These are phyloP conservation scores for Leptinotarsa undecemlineata DNA, from an alignment of 1,140 invertebrate genomes.

Conservation along the genomic window DNA sequence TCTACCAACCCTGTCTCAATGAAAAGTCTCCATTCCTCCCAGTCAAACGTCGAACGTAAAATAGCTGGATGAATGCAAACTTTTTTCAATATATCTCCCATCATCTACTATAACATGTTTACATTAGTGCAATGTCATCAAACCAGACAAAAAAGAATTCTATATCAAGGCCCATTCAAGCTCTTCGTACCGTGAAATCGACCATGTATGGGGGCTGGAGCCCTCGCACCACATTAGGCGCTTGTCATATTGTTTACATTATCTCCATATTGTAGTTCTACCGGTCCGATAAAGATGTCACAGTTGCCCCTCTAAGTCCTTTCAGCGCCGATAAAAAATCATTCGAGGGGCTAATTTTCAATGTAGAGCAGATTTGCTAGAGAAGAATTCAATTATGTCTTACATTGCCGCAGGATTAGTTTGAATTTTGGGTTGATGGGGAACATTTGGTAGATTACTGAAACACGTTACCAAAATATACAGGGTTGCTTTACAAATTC, in stretches of 20 bases:
- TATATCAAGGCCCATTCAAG: slow-evolving; percentile 37
- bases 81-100: slow-evolving; percentile 20
- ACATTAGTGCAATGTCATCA: slow-evolving; percentile 36
- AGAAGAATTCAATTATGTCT: slow-evolving; percentile 13
- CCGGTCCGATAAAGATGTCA: slow-evolving; percentile 50
- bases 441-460: not conserved
- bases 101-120: slow-evolving; percentile 33
- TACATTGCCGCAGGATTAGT: slow-evolving; percentile 24
- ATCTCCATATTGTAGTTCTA: slow-evolving; percentile 49
- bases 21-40: not conserved
- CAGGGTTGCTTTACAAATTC: too few relatives aligned
- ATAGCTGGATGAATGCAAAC: slow-evolving; percentile 1
- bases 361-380: slow-evolving; percentile 14
- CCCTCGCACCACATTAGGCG: slow-evolving; percentile 49
- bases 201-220: slow-evolving; percentile 31
- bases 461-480: too few relatives aligned
- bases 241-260: slow-evolving; percentile 56
- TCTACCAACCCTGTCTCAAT: too few relatives aligned
- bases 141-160: slow-evolving; percentile 40
- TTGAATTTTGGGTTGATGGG: not conserved
- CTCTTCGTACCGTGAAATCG: slow-evolving; percentile 49
- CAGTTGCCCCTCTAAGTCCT: slow-evolving; percentile 24
- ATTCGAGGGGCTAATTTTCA: slow-evolving; percentile 30
- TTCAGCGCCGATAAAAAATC: slow-evolving; percentile 31
- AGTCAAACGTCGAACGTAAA: not conserved